phyloP scores from a whole-genome alignment of 1,140 invertebrate species.

The Lepidurus couesii region DNA sequence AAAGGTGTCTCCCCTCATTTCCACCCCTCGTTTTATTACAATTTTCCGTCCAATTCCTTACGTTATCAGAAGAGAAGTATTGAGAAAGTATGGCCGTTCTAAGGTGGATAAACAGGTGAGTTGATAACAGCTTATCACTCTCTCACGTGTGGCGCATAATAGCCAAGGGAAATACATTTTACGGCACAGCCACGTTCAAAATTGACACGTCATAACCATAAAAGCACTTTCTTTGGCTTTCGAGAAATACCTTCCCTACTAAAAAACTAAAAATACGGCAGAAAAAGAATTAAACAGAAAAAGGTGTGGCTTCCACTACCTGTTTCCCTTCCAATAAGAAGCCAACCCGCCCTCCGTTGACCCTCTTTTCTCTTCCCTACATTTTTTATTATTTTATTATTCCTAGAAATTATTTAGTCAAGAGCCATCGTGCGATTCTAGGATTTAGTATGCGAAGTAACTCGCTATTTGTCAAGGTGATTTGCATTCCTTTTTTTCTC shows the following conservation, averaged over 20 bases:
- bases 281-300: background rate
- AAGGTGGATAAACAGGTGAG: background rate
- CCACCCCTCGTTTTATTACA: constrained; percentile 4
- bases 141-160: background rate
- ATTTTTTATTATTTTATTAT: no score
- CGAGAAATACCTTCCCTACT: background rate
- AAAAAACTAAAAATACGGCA: background rate
- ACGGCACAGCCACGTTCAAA: background rate
- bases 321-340: no score
- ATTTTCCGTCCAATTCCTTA: background rate
- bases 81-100: background rate
- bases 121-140: background rate
- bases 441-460: no score
- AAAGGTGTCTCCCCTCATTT: background rate
- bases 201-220: background rate
- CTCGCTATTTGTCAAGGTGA: no score
- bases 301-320: background rate
- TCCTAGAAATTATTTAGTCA: no score
- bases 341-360: no score
- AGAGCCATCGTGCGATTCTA: no score
- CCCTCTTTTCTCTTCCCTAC: no score
- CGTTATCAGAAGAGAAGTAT: background rate
- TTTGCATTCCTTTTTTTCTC: no score
- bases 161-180: background rate
- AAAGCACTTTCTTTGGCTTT: background rate